Conservation (phyloP, 2,888 invertebrate genomes). For the Acanthosepion lycidas region DNA sequence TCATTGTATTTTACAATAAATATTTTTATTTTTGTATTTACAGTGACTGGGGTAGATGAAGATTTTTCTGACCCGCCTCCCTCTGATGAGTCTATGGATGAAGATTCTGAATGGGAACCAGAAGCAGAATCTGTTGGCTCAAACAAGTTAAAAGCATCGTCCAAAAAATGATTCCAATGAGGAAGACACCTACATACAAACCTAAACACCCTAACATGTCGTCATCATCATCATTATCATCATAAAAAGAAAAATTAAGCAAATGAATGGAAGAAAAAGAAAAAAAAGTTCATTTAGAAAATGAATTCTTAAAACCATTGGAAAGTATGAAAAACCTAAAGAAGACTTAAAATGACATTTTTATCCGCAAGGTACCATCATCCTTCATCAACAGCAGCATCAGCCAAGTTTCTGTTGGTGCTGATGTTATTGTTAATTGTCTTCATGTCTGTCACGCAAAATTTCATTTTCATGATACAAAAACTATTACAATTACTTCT, state of each 20-base stretch:
- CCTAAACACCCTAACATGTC: background rate
- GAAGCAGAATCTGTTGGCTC: conserved; percentile 41
- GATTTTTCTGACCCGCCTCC: conserved; percentile 45
- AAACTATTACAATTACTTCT: background rate
- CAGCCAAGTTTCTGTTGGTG: background rate
- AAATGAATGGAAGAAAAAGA: background rate
- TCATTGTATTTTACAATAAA: no score
- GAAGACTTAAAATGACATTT: conserved; percentile 6
- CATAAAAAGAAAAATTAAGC: background rate
- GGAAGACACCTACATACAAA: background rate
- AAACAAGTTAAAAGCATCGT: background rate
- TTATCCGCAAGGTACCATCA: background rate
- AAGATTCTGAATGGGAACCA: conserved; percentile 48
- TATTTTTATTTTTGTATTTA: background rate
- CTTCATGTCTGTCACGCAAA: background rate
- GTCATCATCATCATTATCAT: background rate
- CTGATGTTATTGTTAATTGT: background rate
- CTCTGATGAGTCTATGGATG: conserved; percentile 44
- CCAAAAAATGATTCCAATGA: conserved; percentile 35
- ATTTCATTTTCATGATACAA: background rate
- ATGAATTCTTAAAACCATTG: background rate
- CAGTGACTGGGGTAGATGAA: conserved; percentile 46
- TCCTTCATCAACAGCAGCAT: background rate
- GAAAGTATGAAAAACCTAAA: conserved; percentile 15
- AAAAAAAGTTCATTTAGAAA: background rate